A percentile compares a stretch with the other conserved stretches of the same genome.
Evolutionary conservation across 2,797 vertebrate genomes (phyloP).

Genomic region (Aplochiton taeniatus): DNA sequence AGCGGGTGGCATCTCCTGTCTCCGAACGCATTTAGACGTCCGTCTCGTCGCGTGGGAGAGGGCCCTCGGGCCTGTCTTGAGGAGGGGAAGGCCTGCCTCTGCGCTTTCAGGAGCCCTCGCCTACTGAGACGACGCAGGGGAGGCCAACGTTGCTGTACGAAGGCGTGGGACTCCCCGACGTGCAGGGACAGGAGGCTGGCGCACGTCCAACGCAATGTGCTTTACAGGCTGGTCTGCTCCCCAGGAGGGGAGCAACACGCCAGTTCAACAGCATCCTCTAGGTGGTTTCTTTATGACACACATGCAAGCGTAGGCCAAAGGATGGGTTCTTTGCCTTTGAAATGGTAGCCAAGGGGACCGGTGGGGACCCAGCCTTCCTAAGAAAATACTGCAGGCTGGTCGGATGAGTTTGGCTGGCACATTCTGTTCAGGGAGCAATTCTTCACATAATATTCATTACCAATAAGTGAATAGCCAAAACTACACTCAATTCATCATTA

Average conservation of each 20-base stretch:
- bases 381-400: neutral
- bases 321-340: neutral
- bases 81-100: neutral
- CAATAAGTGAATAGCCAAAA: conserved; percentile 26
- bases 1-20: conserved; percentile 48
- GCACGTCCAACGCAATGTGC: too few relatives aligned
- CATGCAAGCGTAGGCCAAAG: too few relatives aligned
- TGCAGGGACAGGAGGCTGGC: too few relatives aligned
- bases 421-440: conserved; percentile 74
- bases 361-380: neutral
- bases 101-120: neutral
- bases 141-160: too few relatives aligned
- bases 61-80: neutral
- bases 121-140: too few relatives aligned
- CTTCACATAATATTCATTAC: conserved; percentile 64
- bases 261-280: too few relatives aligned
- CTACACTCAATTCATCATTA: conserved; percentile 4
- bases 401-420: conserved; percentile 37
- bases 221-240: too few relatives aligned
- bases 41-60: conserved; percentile 51
- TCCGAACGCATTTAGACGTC: conserved; percentile 68
- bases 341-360: neutral
- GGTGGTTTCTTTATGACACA: too few relatives aligned
- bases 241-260: too few relatives aligned
- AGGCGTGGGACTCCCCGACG: too few relatives aligned